Base-by-base conservation (phyloP, 92 coral and sea anemone species). In the Plumapathes pennacea region DNA sequence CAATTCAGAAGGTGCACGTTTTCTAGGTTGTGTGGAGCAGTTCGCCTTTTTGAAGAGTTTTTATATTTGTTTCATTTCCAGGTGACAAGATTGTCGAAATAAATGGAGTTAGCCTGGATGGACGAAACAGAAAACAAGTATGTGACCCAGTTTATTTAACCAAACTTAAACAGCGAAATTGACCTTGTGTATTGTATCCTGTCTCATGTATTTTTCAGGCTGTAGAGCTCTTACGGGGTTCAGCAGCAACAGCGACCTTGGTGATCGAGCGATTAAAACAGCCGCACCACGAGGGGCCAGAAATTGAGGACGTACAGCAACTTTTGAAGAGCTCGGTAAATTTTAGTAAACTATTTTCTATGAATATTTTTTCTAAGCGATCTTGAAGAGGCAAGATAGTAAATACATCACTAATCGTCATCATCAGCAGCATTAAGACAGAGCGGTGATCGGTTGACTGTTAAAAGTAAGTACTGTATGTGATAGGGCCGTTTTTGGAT, bases 11-110 rank as follows among this genome's bases (percentile, higher is more conserved):
- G n/a, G n/a, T n/a, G n/a, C n/a, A n/a, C n/a, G n/a, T n/a, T n/a
- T n/a, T n/a, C n/a, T n/a, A 34, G 40, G 40, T 34, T n/a, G 8
- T 34, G 8, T 34, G 8, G n/a, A n/a, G 40, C 9, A 34, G 40
- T 34, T n/a, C 8, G 9, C 40, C 9, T 8, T 34, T 34, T 8
- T 34, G 9, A 34, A 34, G n/a, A 34, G 40, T 34, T n/a, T 8
- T 34, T 34, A 34, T 33, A 4, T 53, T 38, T 31, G 18, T 12
- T 33, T 10, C 25, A n/a, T 67, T 57, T 57, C 22, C 49, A 90
- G 99, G 99, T 20, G 99, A 94, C 59, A 85, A 91, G 30, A 90
- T 94, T 58, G 84, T 89, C 3, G 99, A 89, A 54, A 94, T 94
- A 12, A 89, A 94, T 39, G 90, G 90, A 14, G 85, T 84, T 6